Evolutionary conservation across 2,888 invertebrate genomes (phyloP).

Genomic region (Limnephilus lunatus): DNA sequence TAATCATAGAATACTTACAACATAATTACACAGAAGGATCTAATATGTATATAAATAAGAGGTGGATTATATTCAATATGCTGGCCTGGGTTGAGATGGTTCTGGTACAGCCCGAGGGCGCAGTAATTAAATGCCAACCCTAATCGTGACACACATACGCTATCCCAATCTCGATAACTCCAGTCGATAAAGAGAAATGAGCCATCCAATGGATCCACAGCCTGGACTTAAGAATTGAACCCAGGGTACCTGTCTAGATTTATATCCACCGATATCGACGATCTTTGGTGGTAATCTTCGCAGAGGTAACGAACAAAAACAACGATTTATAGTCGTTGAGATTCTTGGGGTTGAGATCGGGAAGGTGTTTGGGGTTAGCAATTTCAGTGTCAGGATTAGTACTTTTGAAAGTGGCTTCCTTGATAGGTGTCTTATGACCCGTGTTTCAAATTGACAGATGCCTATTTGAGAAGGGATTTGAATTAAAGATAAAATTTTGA

Average conservation of each 20-base stretch:
- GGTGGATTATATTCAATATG: not conserved
- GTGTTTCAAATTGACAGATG: not conserved
- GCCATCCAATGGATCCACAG: not conserved
- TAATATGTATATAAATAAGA: too few relatives aligned
- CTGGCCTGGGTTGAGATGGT: not conserved
- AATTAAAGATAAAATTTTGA: not conserved
- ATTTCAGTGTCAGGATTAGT: not conserved
- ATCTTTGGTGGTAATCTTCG: not conserved
- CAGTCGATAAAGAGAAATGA: not conserved
- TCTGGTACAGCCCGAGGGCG: not conserved
- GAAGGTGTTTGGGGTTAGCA: not conserved
- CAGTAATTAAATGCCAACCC: conserved; percentile 34
- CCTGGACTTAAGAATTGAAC: not conserved
- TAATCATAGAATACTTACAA: too few relatives aligned
- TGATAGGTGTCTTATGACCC: not conserved
- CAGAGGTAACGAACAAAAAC: not conserved
- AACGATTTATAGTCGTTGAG: not conserved
- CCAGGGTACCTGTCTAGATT: not conserved
- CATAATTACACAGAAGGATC: too few relatives aligned
- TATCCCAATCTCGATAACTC: not conserved
- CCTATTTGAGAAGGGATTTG: not conserved
- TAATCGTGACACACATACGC: conserved; percentile 41
- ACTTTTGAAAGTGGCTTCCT: not conserved
- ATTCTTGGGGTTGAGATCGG: not conserved
- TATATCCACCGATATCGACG: not conserved